Percentiles rank a stretch among this genome's conserved stretches.
Conservation (phyloP, 2,797 vertebrate species). For the Parambassis ranga region DNA sequence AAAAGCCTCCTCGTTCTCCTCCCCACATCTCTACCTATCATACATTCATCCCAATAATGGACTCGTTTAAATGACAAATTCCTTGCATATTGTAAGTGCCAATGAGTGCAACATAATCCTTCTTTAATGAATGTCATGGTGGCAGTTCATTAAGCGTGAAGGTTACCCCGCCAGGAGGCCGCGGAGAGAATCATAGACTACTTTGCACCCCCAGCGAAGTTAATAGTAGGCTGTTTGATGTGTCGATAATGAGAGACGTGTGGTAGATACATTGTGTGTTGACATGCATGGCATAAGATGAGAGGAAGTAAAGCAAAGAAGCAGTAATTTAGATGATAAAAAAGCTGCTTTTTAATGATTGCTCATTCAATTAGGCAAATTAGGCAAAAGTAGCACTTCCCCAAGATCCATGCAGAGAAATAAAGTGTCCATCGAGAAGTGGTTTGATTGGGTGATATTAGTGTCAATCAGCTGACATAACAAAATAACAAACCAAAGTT, state of each 20-base stretch:
- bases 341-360: constrained; percentile 16
- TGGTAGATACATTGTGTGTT: not conserved
- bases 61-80: constrained; percentile 72
- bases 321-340: not conserved
- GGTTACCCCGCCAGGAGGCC: constrained; percentile 46
- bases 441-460: too few relatives aligned
- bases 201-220: constrained; percentile 40
- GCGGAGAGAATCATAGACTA: constrained; percentile 37
- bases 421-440: too few relatives aligned
- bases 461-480: too few relatives aligned
- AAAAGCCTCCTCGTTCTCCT: not conserved
- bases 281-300: not conserved
- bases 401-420: too few relatives aligned
- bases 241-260: constrained; percentile 49
- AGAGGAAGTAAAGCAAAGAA: not conserved
- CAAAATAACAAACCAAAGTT: too few relatives aligned
- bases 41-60: constrained; percentile 61
- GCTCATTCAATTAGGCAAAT: constrained; percentile 45
- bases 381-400: constrained; percentile 9
- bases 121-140: constrained; percentile 75
- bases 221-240: constrained; percentile 60
- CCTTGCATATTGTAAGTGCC: constrained; percentile 64
- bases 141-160: constrained; percentile 75
- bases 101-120: constrained; percentile 69
- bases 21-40: constrained; percentile 3